phyloP scores from a whole-genome alignment of 1,140 invertebrate species.

The Brachionus koreanus region DNA sequence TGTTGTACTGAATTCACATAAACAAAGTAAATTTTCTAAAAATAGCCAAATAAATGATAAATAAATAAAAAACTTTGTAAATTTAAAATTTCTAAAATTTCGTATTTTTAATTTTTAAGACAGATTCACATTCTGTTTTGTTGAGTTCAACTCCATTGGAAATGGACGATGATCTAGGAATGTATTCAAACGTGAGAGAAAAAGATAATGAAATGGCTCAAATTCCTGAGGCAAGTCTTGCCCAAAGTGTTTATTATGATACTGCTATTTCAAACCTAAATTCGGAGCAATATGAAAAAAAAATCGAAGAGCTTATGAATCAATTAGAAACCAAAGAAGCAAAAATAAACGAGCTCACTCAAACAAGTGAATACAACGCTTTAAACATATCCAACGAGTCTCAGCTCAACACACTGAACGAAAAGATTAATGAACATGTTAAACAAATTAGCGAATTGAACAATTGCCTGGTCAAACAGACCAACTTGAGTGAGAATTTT shows the following conservation, averaged over 20 bases:
- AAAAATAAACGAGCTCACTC: neutral
- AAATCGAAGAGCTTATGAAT: slow-evolving; percentile 2
- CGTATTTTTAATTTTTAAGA: neutral
- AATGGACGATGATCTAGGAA: slow-evolving; percentile 33
- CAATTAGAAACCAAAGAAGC: neutral
- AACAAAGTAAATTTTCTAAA: too few species aligned
- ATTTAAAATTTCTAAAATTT: neutral
- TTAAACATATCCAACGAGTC: neutral
- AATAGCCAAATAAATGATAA: too few species aligned
- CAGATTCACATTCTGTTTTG: neutral
- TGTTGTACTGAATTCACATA: too few species aligned
- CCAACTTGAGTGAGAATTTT: neutral
- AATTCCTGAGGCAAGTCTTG: neutral
- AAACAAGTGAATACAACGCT: neutral
- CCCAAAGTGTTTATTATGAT: slow-evolving; percentile 18
- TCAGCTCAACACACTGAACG: neutral
- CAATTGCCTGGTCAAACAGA: slow-evolving; percentile 1
- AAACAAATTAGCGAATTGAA: slow-evolving; percentile 9
- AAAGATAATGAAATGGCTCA: neutral
- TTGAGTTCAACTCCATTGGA: slow-evolving; percentile 30
- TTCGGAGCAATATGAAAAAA: slow-evolving; percentile 18
- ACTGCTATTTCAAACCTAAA: neutral
- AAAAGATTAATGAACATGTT: neutral
- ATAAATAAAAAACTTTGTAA: neutral
- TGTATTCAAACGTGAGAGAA: slow-evolving; percentile 9